Conservation (phyloP, 1,140 invertebrate species). For the Polypedilum pembai region DNA sequence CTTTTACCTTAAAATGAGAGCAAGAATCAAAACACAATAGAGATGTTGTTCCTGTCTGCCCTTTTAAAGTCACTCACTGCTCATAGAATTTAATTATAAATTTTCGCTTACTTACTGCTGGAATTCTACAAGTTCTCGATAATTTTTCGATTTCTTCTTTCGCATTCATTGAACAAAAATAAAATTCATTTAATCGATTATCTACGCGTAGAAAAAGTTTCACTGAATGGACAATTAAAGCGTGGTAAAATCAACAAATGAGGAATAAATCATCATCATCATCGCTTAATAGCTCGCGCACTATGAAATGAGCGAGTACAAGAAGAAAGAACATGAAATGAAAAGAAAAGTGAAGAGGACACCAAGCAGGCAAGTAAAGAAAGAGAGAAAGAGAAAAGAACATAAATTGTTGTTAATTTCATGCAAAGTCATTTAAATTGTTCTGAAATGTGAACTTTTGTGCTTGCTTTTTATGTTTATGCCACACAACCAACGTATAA, state of each 20-base stretch:
- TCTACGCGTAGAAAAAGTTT: not conserved
- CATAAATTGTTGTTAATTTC: slow-evolving; percentile 19
- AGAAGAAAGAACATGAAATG: not conserved
- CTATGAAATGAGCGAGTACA: not conserved
- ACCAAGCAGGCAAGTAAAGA: not conserved
- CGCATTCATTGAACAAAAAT: too few relatives aligned
- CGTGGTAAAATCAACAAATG: slow-evolving; percentile 8
- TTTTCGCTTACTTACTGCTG: not conserved
- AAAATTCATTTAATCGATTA: slow-evolving; percentile 13
- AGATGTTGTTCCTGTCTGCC: not conserved
- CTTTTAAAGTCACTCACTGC: too few relatives aligned
- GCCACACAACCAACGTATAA: not conserved
- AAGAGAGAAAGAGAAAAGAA: not conserved
- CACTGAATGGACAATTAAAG: slow-evolving; percentile 16
- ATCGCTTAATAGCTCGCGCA: not conserved
- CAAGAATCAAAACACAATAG: not conserved
- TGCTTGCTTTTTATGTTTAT: not conserved
- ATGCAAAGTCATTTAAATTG: slow-evolving; percentile 18
- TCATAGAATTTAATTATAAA: not conserved
- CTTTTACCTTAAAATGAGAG: not conserved
- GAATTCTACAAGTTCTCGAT: not conserved
- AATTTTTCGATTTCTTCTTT: too few relatives aligned
- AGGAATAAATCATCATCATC: slow-evolving; percentile 13
- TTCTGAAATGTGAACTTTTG: not conserved
- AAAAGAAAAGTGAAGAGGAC: slow-evolving; percentile 16